Evolutionary conservation across 2,797 vertebrate genomes (phyloP).

Genomic region (Myiotriccus ornatus): DNA sequence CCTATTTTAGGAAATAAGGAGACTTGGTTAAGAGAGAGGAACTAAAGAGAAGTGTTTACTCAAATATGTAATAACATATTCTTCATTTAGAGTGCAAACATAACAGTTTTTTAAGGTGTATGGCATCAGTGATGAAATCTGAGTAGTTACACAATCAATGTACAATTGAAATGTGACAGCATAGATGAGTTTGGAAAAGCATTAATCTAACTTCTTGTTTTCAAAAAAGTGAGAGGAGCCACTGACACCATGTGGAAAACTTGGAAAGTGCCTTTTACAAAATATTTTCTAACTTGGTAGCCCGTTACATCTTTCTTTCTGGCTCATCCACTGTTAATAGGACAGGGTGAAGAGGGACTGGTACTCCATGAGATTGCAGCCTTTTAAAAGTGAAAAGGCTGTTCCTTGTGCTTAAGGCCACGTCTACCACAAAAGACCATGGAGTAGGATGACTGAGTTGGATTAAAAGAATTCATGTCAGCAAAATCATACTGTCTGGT

Average conservation of each 20-base stretch:
- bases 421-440: not conserved
- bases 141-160: not conserved
- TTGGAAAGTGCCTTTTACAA: slow-evolving; percentile 43
- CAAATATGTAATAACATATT: not conserved
- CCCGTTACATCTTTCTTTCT: not conserved
- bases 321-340: not conserved
- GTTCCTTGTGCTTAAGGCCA: not conserved
- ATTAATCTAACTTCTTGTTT: not conserved
- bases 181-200: not conserved
- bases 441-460: not conserved
- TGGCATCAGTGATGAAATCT: not conserved
- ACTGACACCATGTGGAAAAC: slow-evolving; percentile 64
- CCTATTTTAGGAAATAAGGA: not conserved
- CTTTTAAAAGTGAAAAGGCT: not conserved
- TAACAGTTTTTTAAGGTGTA: not conserved
- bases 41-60: not conserved
- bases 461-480: not conserved
- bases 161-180: not conserved
- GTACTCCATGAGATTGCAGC: not conserved
- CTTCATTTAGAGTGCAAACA: not conserved
- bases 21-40: not conserved
- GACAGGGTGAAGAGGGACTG: not conserved
- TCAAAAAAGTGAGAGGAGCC: slow-evolving; percentile 35
- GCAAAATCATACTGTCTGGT: not conserved
- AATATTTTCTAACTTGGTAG: not conserved